Base-by-base conservation (phyloP, 2,797 vertebrate species). In the Dendrocincla tyrannina region DNA sequence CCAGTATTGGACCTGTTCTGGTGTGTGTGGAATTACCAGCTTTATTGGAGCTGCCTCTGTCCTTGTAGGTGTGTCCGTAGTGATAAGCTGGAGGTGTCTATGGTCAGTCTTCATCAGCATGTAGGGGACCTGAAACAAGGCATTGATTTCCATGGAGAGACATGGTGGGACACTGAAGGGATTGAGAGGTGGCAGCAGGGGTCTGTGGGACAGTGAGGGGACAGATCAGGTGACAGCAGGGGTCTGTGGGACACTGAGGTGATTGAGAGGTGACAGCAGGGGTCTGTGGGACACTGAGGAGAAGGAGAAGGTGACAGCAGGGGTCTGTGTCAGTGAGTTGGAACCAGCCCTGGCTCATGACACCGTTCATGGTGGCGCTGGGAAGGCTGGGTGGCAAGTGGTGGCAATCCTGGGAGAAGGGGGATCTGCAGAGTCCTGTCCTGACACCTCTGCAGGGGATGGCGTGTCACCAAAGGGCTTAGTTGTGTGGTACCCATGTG, bases 341-440 rank as follows among this genome's bases (percentile, higher is more conserved):
- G n/a, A 55, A 10, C 11, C 41, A 53, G 42, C 55, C 52, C 62
- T 42, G 76, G 6, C 33, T 52, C 5, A 3, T 8, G 47, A 11
- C 15, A 37, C 37, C 0, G 0, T 33, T 25, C 1, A 2, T 18
- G 66, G 1, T 9, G 58, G 11, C 60, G 33, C 19, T 0, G 1
- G 50, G 33, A 32, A 10, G 30, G 32, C 35, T 13, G 63, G 53
- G 2, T 1, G 15, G 50, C 2, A 7, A 12, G 30, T 17, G 69
- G 3, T 64, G 75, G 7, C 37, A 44, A 1, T 60, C 20, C 23
- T 70, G 60, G 53, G 76, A 63, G 46, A 16, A 32, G 14, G 20
- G 37, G 41, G 13, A 18, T 46, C 3, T 12, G 18, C 30, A 6
- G 28, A 33, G 32, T 11, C 23, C 32, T 44, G 22, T 11, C 39